Conservation (phyloP, 2,113 vertebrate genomes). For the Condylura cristata region DNA sequence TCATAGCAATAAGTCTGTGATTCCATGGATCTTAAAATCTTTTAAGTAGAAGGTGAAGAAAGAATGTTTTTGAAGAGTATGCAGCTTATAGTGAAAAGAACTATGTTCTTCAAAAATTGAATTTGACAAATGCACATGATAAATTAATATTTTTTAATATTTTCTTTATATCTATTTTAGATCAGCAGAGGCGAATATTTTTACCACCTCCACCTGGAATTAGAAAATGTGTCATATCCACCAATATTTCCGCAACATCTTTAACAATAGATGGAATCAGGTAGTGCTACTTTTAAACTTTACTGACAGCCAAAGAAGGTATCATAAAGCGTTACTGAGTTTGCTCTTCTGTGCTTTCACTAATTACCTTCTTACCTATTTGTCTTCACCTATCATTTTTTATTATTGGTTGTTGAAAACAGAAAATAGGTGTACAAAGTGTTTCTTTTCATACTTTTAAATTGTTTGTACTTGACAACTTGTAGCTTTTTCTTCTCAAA, state of each 20-base stretch:
- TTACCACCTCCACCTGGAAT: slow-evolving; percentile 93
- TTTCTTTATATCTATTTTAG: slow-evolving; percentile 81
- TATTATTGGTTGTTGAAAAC: slow-evolving; percentile 31
- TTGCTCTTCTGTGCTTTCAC: not conserved
- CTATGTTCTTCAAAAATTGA: slow-evolving; percentile 37
- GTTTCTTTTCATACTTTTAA: slow-evolving; percentile 34
- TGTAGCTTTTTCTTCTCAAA: slow-evolving; percentile 40
- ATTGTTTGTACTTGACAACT: not conserved
- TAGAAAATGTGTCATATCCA: slow-evolving; percentile 96
- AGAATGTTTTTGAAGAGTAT: slow-evolving; percentile 40
- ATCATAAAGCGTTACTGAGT: not conserved
- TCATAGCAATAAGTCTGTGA: not conserved
- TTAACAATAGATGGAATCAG: slow-evolving; percentile 96
- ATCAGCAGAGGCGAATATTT: slow-evolving; percentile 97
- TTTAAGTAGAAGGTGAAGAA: slow-evolving; percentile 41
- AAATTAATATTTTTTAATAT: slow-evolving; percentile 52
- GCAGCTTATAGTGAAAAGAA: slow-evolving; percentile 47
- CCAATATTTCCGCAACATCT: slow-evolving; percentile 98
- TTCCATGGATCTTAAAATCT: slow-evolving; percentile 39
- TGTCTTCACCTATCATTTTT: slow-evolving; percentile 4
- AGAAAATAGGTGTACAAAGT: not conserved
- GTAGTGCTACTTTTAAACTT: slow-evolving; percentile 87
- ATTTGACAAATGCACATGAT: not conserved
- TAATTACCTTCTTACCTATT: not conserved
- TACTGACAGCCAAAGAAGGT: slow-evolving; percentile 3